These are phyloP conservation scores for Hesperophylax magnus DNA, from an alignment of 1,140 invertebrate species.

Conservation along the genomic window DNA sequence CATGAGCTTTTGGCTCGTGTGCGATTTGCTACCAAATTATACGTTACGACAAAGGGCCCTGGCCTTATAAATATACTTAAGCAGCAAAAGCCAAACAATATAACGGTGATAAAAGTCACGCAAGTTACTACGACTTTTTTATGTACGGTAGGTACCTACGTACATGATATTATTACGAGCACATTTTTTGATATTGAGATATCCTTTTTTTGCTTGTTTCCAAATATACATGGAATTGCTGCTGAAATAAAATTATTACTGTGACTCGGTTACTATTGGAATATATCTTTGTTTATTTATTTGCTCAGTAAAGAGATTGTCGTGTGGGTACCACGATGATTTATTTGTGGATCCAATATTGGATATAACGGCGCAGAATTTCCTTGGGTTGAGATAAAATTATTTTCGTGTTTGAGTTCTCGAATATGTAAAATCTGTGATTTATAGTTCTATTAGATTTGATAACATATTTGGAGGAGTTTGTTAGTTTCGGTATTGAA, in stretches of 20 bases:
- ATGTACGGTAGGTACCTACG: slow-evolving; percentile 4
- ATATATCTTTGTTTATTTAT: slow-evolving; percentile 6
- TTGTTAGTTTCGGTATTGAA: too few species aligned
- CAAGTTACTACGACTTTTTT: slow-evolving; percentile 43
- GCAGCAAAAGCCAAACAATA: slow-evolving; percentile 52
- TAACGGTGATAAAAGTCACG: slow-evolving; percentile 55
- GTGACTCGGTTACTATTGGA: background rate
- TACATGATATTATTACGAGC: slow-evolving; percentile 32
- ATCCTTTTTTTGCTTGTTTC: slow-evolving; percentile 38
- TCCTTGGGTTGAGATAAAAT: too few species aligned
- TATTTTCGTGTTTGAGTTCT: too few species aligned
- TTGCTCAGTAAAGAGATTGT: background rate
- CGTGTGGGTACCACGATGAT: too few species aligned
- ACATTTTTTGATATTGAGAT: slow-evolving; percentile 35
- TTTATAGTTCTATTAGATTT: too few species aligned
- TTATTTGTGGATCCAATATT: too few species aligned
- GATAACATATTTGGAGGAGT: too few species aligned
- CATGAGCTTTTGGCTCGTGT: slow-evolving; percentile 39
- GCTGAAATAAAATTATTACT: background rate
- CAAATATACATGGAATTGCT: background rate
- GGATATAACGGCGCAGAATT: too few species aligned
- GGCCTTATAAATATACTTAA: slow-evolving; percentile 47
- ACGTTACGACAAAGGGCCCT: slow-evolving; percentile 40
- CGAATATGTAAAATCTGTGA: too few species aligned
- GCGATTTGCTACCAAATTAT: slow-evolving; percentile 53